These are phyloP conservation scores for Clanis bilineata DNA, from an alignment of 2,888 invertebrate species.

Conservation along the genomic window DNA sequence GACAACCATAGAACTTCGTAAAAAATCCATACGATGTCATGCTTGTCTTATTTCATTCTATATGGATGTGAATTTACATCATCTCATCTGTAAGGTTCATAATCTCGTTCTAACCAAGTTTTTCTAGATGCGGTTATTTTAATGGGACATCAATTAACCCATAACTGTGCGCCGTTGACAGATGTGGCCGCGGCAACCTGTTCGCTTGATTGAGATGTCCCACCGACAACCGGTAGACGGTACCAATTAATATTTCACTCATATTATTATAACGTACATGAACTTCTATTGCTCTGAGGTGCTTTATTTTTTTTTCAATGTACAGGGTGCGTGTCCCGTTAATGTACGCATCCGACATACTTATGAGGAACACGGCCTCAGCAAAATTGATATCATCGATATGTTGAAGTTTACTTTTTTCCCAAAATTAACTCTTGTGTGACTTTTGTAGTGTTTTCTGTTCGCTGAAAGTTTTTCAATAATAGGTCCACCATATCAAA, in stretches of 20 bases:
- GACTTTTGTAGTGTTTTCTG: too few relatives aligned
- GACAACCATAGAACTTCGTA: not conserved
- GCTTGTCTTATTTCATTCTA: not conserved
- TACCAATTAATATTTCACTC: slow-evolving; percentile 7
- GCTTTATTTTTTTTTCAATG: not conserved
- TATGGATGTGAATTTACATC: not conserved
- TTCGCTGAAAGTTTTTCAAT: too few relatives aligned
- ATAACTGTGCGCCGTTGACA: not conserved
- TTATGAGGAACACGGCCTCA: too few relatives aligned
- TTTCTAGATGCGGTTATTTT: not conserved
- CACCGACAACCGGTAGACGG: not conserved
- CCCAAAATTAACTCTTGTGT: too few relatives aligned
- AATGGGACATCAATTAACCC: slow-evolving; percentile 4
- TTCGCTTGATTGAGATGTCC: slow-evolving; percentile 12
- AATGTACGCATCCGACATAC: too few relatives aligned
- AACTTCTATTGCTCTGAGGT: not conserved
- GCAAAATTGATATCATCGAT: too few relatives aligned
- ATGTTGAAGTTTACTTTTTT: too few relatives aligned
- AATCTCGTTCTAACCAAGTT: not conserved
- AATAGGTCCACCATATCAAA: too few relatives aligned
- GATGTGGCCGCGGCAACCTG: not conserved
- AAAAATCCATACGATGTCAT: not conserved
- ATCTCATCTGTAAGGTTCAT: not conserved
- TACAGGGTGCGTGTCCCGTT: too few relatives aligned
- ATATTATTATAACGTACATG: not conserved